phyloP scores from a whole-genome alignment of 2,888 invertebrate genomes.

The Saturnia pavonia region DNA sequence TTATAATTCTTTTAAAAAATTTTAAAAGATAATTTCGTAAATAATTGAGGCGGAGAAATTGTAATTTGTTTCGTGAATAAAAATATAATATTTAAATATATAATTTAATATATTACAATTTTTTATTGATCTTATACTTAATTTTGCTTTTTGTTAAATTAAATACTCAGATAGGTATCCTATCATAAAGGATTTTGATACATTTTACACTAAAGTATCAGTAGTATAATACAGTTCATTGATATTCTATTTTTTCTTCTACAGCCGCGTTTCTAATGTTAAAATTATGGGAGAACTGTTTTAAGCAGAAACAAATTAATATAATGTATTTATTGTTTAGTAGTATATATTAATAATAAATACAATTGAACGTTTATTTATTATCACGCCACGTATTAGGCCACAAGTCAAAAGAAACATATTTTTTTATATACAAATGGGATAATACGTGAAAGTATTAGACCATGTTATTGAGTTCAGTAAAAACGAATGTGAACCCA shows the following conservation, averaged over 20 bases:
- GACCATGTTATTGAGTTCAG: neutral
- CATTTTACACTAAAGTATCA: neutral
- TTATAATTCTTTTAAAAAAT: neutral
- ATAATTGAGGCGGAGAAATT: neutral
- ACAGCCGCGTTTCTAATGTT: neutral
- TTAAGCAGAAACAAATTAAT: neutral
- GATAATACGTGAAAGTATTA: too few species aligned
- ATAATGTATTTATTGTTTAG: neutral
- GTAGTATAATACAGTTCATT: neutral
- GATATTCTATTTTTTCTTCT: neutral
- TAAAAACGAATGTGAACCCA: neutral
- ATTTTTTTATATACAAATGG: too few species aligned
- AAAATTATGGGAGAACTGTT: neutral
- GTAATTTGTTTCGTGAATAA: too few species aligned
- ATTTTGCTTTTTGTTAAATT: neutral
- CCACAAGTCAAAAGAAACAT: too few species aligned
- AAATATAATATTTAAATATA: too few species aligned
- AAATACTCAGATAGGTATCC: neutral
- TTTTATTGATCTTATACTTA: too few species aligned
- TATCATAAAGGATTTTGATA: neutral
- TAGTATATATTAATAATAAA: neutral
- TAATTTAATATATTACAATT: too few species aligned
- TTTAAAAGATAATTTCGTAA: neutral
- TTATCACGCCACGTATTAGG: neutral
- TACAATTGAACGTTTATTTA: neutral